Evolutionary conservation across 2,797 vertebrate genomes (phyloP), one percentile per base, ranked within the genome.

Genomic region (Pterois miles): DNA sequence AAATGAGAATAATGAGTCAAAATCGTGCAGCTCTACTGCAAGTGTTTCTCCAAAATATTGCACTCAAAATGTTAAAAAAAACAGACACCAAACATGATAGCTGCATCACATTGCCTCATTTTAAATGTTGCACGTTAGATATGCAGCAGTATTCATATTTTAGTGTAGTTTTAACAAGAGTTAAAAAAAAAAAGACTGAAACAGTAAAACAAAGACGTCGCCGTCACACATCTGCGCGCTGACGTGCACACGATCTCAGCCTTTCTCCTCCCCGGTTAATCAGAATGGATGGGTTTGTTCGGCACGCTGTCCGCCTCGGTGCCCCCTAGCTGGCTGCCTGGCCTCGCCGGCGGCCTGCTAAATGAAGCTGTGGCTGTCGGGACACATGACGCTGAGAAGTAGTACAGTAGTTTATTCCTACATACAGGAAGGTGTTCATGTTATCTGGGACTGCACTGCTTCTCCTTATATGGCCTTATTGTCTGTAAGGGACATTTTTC

Each of bases 211-310:
- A 68, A 56, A 40, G 3, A 72, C n/a, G 34, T 60, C 63, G 73
- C 48, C 57, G 27, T 36, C 8, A 4, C 27, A 78, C 69, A 38
- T 12, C 25, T 38, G 22, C 57, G 38, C 34, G 11, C 53, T 40
- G 40, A 72, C 3, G 9, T 71, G 34, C 65, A 76, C 73, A 57
- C 36, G 46, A 16, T 29, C 65, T 63, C 29, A 31, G 36, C 56
- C 67, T 64, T 76, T 76, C 74, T 85, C 74, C 70, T 82, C 82
- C 72, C 81, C 77, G 78, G 95, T 97, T 98, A 97, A 98, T 97
- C 97, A 97, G 96, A 97, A 98, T 97, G 94, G 96, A 98, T 98
- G 96, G 95, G 96, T 96, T 97, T 96, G 95, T 93, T 91, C 85
- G 82, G 85, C 58, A 33, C 14, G n/a, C 89, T 85, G 89, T 88